Percentiles rank a stretch among this genome's conserved stretches.
These are phyloP conservation scores for Ptilorrhoa leucosticta DNA, from an alignment of 2,113 vertebrate species.

Conservation along the genomic window DNA sequence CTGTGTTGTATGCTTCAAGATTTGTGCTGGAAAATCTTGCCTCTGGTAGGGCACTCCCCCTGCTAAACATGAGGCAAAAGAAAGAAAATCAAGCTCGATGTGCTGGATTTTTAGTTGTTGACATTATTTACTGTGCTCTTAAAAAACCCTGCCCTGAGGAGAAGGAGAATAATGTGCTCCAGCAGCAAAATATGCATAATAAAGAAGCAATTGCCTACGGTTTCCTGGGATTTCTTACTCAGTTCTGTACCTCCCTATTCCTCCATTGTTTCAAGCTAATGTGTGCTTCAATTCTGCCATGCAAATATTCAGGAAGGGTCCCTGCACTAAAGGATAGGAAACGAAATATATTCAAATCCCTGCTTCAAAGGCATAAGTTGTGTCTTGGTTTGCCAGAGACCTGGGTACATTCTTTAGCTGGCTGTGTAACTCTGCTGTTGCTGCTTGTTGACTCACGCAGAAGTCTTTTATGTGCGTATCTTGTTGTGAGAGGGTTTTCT, in stretches of 20 bases:
- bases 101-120: conserved; percentile 3
- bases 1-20: background rate
- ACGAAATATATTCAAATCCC: background rate
- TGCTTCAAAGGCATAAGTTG: background rate
- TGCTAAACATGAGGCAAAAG: background rate
- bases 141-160: background rate
- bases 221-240: conserved; percentile 22
- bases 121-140: conserved; percentile 34
- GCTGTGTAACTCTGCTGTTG: background rate
- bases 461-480: background rate
- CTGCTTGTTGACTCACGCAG: background rate
- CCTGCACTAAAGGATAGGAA: background rate
- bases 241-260: background rate
- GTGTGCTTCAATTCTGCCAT: background rate
- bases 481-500: background rate
- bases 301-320: background rate
- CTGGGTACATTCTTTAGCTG: background rate
- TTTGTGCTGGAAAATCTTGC: background rate
- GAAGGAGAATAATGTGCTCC: conserved; percentile 14
- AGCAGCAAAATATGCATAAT: conserved; percentile 33
- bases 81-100: background rate
- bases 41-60: background rate
- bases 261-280: conserved; percentile 20
- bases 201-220: background rate
- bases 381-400: background rate